These are phyloP conservation scores for Acanthurus leucopareius DNA, from an alignment of 2,797 vertebrate species.

Conservation along the genomic window DNA sequence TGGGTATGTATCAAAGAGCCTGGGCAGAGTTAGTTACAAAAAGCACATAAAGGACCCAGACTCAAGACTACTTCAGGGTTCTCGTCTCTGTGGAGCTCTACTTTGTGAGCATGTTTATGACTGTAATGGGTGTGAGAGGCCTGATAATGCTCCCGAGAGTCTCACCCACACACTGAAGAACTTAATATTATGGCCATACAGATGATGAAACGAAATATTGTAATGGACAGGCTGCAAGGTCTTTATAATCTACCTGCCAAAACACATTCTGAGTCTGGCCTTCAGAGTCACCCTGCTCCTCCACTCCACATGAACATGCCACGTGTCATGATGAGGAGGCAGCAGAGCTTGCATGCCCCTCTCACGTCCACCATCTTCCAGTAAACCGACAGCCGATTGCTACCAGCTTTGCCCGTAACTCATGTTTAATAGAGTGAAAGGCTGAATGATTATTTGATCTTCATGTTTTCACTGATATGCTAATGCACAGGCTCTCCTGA, in stretches of 20 bases:
- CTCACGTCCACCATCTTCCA: slow-evolving; percentile 26
- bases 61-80: slow-evolving; percentile 36
- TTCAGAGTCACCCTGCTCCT: slow-evolving; percentile 10
- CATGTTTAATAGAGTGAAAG: background rate
- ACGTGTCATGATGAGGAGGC: slow-evolving; percentile 43
- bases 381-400: slow-evolving; percentile 41
- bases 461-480: slow-evolving; percentile 22
- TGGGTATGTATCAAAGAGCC: slow-evolving; percentile 31
- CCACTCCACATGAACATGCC: slow-evolving; percentile 18
- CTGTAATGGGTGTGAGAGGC: slow-evolving; percentile 55
- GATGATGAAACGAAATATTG: slow-evolving; percentile 54
- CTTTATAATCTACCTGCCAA: slow-evolving; percentile 34
- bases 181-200: slow-evolving; percentile 47
- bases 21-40: slow-evolving; percentile 40
- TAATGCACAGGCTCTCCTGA: slow-evolving; percentile 2
- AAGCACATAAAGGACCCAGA: slow-evolving; percentile 41
- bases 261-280: slow-evolving; percentile 30
- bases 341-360: slow-evolving; percentile 25
- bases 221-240: slow-evolving; percentile 41
- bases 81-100: slow-evolving; percentile 41
- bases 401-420: slow-evolving; percentile 29
- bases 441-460: slow-evolving; percentile 8
- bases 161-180: slow-evolving; percentile 47
- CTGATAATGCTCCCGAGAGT: slow-evolving; percentile 50
- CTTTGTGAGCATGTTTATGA: slow-evolving; percentile 59